phyloP scores from a whole-genome alignment of 2,113 vertebrate species.

The Tychaedon coryphoeus region DNA sequence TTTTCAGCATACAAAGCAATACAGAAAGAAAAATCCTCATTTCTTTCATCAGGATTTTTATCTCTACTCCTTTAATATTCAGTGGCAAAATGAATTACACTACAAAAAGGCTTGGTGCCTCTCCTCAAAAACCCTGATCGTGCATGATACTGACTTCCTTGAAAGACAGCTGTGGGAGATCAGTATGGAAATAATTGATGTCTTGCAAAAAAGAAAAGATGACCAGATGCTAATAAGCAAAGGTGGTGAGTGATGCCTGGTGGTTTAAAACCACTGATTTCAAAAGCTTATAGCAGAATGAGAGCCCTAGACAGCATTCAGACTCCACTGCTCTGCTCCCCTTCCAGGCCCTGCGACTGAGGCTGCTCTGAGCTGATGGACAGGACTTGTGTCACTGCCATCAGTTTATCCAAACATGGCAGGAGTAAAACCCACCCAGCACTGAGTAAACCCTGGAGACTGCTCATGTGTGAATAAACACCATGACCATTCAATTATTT shows the following conservation, averaged over 20 bases:
- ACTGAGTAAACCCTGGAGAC: neutral
- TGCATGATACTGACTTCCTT: neutral
- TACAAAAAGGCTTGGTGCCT: constrained; percentile 9
- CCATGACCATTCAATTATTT: neutral
- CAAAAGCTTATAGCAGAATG: neutral
- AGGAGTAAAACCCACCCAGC: neutral
- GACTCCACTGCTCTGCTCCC: neutral
- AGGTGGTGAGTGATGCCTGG: neutral
- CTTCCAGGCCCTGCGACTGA: neutral
- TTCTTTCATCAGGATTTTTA: constrained; percentile 53
- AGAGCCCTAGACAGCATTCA: neutral
- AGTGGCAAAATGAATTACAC: neutral
- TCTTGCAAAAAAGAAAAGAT: neutral
- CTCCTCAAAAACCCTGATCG: neutral
- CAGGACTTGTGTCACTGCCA: neutral
- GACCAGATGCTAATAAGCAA: neutral
- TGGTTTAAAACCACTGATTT: neutral
- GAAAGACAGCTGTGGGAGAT: neutral
- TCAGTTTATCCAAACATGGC: neutral
- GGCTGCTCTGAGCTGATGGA: neutral
- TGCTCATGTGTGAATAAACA: neutral
- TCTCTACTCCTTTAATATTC: constrained; percentile 14
- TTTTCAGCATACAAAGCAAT: constrained; percentile 34
- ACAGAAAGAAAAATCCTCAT: neutral
- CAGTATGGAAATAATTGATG: neutral